Base-by-base conservation (phyloP, 2,888 invertebrate species). In the Melanchra persicariae region DNA sequence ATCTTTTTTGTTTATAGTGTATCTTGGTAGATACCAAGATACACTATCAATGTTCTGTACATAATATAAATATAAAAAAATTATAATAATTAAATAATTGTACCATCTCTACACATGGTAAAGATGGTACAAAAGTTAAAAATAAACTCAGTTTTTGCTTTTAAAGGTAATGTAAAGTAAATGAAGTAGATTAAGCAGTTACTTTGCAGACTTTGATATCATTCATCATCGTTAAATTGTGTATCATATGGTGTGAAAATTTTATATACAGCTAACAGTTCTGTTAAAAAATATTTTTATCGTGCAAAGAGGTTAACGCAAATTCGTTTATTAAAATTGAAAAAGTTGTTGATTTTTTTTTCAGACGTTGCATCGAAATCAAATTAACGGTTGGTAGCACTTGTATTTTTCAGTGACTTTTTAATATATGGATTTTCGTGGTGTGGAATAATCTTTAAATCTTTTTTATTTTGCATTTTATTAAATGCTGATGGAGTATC, bases 311-410 rank as follows among this genome's bases (percentile, higher is more conserved):
- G 68, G 30, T 70, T n/a, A n/a, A 24, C 43, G 17, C 2, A 37
- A 57, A 51, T 43, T 58, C 19, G 26, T 58, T 77, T 69, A 77
- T 77, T 65, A 19, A 43, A 51, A 37, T 19, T n/a, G 22, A 77
- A 72, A 70, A 72, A 24, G 17, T 3, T 69, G 26, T 45, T 34
- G 8, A 10, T 0, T 45, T 77, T 71, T 77, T 71, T 77, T 70
- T 19, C 22, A 45, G 6, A 45, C 7, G 1, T 47, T 59, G 52
- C 47, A 47, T 8, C 68, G 52, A 47, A 78, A 59, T 59, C 58
- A 24, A 17, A 19, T 78, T 59, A 78, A 54, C 47, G 40, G 40
- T 54, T 73, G 52, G 59, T 4, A 49, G 47, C 19, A 26, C 47
- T 47, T 78, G 17, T 47, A 47, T 71, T 78, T 47, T 71, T 15